These are phyloP conservation scores for Microplitis deprimator DNA, from an alignment of 2,888 invertebrate species.

Conservation along the genomic window DNA sequence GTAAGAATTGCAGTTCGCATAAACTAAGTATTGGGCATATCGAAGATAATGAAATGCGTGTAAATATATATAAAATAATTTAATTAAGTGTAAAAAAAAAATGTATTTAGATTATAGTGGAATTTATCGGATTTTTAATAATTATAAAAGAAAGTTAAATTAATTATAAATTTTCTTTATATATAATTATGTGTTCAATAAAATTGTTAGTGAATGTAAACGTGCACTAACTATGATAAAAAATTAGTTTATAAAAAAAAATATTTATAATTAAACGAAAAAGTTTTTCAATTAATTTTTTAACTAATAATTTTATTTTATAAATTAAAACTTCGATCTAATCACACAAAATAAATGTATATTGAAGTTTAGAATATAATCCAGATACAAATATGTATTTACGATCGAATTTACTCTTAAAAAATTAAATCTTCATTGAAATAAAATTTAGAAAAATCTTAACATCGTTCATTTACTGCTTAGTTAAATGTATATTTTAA, in stretches of 20 bases:
- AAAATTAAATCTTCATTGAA: conserved; percentile 25
- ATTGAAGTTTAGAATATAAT: conserved; percentile 31
- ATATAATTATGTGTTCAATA: conserved; percentile 46
- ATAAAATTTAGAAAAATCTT: conserved; percentile 35
- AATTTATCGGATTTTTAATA: conserved; percentile 49
- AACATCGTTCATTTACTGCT: conserved; percentile 32
- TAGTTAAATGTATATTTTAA: conserved; percentile 21
- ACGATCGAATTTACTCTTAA: conserved; percentile 20
- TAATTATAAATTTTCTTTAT: conserved; percentile 49
- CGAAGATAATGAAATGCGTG: conserved; percentile 34
- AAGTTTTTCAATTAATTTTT: not conserved
- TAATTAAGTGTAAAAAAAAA: conserved; percentile 37
- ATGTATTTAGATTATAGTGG: conserved; percentile 24
- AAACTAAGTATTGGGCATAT: conserved; percentile 35
- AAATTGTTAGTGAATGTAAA: conserved; percentile 17
- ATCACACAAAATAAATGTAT: conserved; percentile 23
- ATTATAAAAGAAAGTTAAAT: conserved; percentile 48
- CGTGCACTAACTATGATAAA: not conserved
- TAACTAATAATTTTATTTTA: conserved; percentile 26
- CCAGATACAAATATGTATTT: conserved; percentile 25
- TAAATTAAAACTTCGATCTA: conserved; percentile 19
- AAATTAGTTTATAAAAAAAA: conserved; percentile 15
- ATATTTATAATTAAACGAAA: conserved; percentile 16
- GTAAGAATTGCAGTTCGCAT: not conserved
- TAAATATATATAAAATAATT: conserved; percentile 40